Percentiles rank a stretch among this genome's conserved stretches.
phyloP scores from a whole-genome alignment of 2,888 invertebrate genomes.

The Gerosis bhagava region DNA sequence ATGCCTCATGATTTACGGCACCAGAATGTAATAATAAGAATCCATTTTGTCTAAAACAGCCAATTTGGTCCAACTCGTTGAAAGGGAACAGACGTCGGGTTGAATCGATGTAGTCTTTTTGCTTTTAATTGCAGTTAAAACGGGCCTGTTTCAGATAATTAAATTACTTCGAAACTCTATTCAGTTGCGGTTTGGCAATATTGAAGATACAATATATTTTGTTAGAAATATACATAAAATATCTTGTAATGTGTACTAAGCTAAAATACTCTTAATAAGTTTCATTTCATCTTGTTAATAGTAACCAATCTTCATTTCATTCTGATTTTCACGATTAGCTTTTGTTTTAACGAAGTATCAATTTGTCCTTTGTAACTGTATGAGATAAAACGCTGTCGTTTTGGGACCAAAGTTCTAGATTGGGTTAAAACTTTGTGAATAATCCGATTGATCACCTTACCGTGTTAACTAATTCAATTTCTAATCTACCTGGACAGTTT shows the following conservation, averaged over 20 bases:
- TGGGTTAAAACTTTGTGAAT: slow-evolving; percentile 16
- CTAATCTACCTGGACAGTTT: slow-evolving; percentile 9
- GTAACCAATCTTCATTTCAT: no score
- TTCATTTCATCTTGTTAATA: no score
- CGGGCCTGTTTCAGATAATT: slow-evolving; percentile 41
- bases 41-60: slow-evolving; percentile 54
- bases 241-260: no score
- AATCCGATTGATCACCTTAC: slow-evolving; percentile 17
- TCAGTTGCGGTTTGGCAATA: slow-evolving; percentile 26
- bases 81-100: slow-evolving; percentile 34
- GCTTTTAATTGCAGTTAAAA: slow-evolving; percentile 50
- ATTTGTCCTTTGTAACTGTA: slow-evolving; percentile 6
- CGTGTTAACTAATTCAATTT: slow-evolving; percentile 6
- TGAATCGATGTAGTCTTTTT: slow-evolving; percentile 49
- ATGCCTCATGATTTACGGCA: slow-evolving; percentile 53
- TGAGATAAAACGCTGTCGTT: slow-evolving; percentile 16
- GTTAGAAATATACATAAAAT: no score
- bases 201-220: slow-evolving; percentile 11
- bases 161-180: slow-evolving; percentile 9
- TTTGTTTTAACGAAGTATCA: slow-evolving; percentile 1
- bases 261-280: no score
- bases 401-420: slow-evolving; percentile 10
- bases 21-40: slow-evolving; percentile 52
- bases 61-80: slow-evolving; percentile 49
- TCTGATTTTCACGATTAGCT: no score